Evolutionary conservation across 2,797 vertebrate species (phyloP), one percentile per base, ranked within the genome.

Genomic region (Darevskia nairensis): DNA sequence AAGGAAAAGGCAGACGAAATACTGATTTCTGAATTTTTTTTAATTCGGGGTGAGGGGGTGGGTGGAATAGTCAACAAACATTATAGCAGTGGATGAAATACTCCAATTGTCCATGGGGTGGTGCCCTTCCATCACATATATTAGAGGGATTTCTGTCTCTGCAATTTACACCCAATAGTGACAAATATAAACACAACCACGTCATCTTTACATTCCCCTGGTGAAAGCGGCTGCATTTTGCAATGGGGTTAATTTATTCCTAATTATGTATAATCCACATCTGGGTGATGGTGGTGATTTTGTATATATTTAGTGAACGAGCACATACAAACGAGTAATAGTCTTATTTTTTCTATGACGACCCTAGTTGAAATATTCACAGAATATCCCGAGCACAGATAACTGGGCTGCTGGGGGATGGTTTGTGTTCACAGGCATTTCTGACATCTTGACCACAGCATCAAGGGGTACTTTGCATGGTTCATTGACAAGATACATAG

Each of bases 101-200:
- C 35, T 69, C 4, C n/a, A n/a, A 39, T 27, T 21, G 35, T 85
- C 84, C 88, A 86, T 71, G 25, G 10, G 72, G 71, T 86, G 88
- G 84, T n/a, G 78, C 71, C 64, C 44, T 89, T 82, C 44, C 44
- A 76, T 61, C 84, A 86, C 27, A 8, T 69, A 86, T 77, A 68
- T 2, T 68, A 39, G 32, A 44, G 29, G 9, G 25, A 2, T 17
- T 68, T 41, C 39, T 46, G 10, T 55, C 71, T 66, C 17, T 11
- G 7, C 23, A 29, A 3, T 68, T 74, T 68, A 29, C 55, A n/a
- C 68, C 50, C n/a, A 59, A 66, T 29, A 39, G 41, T 23, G 46
- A 55, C 74, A 88, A 27, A 84, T 78, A 41, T 84, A 29, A 84
- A 78, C 32, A 78, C 2, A 35, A 84, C 50, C 64, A 41, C 61